A percentile compares a stretch with the other conserved stretches of the same genome.
These are phyloP conservation scores for Trachurus trachurus DNA, from an alignment of 2,797 vertebrate genomes.

Conservation along the genomic window DNA sequence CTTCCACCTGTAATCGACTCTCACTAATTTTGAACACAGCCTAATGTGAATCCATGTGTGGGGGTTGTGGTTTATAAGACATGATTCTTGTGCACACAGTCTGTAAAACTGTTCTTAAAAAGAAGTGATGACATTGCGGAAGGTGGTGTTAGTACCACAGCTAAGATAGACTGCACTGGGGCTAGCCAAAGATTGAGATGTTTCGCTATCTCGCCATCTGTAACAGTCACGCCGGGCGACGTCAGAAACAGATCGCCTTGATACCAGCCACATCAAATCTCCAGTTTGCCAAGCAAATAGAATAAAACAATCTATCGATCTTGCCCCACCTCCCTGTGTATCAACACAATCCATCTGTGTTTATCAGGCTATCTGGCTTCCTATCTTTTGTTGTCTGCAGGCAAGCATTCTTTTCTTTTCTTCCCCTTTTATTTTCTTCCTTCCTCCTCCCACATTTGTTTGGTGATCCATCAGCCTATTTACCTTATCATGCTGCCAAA, in stretches of 20 bases:
- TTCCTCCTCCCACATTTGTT: constrained; percentile 86
- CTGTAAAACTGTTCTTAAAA: constrained; percentile 18
- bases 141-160: constrained; percentile 40
- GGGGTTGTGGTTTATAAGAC: background rate
- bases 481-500: constrained; percentile 90
- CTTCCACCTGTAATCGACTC: constrained; percentile 23
- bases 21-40: constrained; percentile 25
- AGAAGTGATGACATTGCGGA: constrained; percentile 28
- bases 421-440: constrained; percentile 73
- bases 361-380: constrained; percentile 85
- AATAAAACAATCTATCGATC: constrained; percentile 88
- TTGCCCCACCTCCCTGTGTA: constrained; percentile 78
- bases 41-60: background rate
- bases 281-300: constrained; percentile 84
- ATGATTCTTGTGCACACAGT: background rate
- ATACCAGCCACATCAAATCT: constrained; percentile 82
- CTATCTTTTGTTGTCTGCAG: constrained; percentile 83
- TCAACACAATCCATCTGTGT: constrained; percentile 88
- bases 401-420: constrained; percentile 69
- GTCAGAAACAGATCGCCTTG: constrained; percentile 76
- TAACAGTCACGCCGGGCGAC: constrained; percentile 77
- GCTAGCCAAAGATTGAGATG: constrained; percentile 79
- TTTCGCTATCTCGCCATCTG: constrained; percentile 79
- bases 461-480: constrained; percentile 90
- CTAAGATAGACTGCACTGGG: constrained; percentile 49